Evolutionary conservation across 2,113 vertebrate species (phyloP), one percentile per base, ranked within the genome.

Genomic region (Arenaria interpres): DNA sequence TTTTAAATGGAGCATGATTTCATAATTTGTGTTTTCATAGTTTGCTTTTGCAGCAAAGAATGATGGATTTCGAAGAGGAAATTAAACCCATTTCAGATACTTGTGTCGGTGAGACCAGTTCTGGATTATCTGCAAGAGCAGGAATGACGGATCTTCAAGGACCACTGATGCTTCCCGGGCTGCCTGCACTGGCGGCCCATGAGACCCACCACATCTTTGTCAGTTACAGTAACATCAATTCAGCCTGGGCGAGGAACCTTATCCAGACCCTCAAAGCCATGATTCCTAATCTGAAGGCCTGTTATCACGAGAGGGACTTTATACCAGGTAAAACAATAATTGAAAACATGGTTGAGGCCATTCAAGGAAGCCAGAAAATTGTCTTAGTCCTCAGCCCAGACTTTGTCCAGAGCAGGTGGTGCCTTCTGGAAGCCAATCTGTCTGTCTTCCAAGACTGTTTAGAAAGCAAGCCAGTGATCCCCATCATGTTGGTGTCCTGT

Each of bases 311-410:
- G 51, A 91, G 97, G 10, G 97, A 98, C 95, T 98, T 98, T 92
- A 92, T 54, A 28, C 88, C 96, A 1, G 97, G 97, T 16, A 93
- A 97, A 81, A 96, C 93, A 2, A 89, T 98, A n/a, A 71, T 98
- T 85, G 97, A 98, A 85, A 98, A 98, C 88, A 97, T 98, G 95
- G 96, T 96, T 2, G 96, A 97, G 16, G 96, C 96, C 92, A 97
- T 98, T 88, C 97, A 97, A 66, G 92, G 94, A 75, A 98, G 96
- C 90, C 97, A 98, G 93, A 98, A 98, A 69, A 96, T 98, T 72
- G 77, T 98, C 73, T 95, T 98, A 85, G 94, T 97, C 68, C 94
- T 98, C 76, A 98, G 97, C 45, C 73, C 83, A 43, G 98, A 97
- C 91, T 98, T 98, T 27, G 96, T 98, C 73, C 92, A 91, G 56